Conservation (phyloP, 2,797 vertebrate genomes). For the Neomorphus geoffroyi region DNA sequence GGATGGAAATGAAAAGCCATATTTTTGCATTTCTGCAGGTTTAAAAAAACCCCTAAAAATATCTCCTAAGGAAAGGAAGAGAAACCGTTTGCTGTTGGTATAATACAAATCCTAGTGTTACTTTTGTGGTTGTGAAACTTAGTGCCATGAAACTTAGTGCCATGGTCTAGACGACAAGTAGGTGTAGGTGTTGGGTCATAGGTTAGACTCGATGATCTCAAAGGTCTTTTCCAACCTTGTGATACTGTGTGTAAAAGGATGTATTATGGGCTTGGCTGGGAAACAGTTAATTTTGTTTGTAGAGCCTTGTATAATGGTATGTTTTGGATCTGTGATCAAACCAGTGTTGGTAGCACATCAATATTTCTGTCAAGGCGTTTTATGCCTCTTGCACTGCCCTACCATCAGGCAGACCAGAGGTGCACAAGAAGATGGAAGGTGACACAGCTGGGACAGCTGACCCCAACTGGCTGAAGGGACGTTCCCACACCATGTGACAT, state of each 20-base stretch:
- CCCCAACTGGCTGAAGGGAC: neutral
- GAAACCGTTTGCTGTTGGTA: neutral
- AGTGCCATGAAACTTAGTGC: no score
- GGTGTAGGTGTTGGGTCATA: no score
- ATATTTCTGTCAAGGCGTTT: neutral
- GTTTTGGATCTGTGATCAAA: neutral
- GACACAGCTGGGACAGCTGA: neutral
- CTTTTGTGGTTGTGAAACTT: neutral
- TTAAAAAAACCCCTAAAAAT: neutral
- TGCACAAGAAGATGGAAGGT: neutral
- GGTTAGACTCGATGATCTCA: no score
- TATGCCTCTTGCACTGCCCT: accelerated
- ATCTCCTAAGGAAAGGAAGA: neutral
- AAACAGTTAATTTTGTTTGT: neutral
- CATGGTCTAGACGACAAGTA: no score
- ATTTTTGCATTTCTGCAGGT: neutral
- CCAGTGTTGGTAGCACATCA: neutral
- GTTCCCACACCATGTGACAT: neutral
- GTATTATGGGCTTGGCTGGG: neutral
- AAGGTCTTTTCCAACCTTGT: no score
- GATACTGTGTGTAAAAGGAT: no score
- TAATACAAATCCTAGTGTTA: neutral
- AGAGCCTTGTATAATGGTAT: neutral
- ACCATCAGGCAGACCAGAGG: accelerated
- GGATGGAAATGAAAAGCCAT: neutral